Evolutionary conservation across 2,797 vertebrate genomes (phyloP).

Genomic region (Presbytis comata): DNA sequence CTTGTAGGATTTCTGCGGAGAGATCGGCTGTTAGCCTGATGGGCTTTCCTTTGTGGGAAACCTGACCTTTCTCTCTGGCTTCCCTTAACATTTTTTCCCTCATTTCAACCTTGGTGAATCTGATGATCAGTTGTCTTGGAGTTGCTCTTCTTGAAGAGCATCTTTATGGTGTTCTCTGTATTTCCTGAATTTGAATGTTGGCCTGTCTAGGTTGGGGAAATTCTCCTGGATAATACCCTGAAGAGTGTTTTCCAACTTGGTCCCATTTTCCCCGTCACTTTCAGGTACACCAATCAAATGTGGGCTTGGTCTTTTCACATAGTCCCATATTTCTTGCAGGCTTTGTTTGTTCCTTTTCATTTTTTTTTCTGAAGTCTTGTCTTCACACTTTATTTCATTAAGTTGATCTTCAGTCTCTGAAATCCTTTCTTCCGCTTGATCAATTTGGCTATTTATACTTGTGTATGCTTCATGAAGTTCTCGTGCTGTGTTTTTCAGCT

Average conservation of each 20-base stretch:
- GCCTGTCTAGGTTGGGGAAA: not conserved
- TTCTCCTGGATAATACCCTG: not conserved
- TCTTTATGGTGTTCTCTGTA: not conserved
- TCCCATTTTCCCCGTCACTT: not conserved
- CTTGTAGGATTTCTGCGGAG: no score
- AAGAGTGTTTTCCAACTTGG: not conserved
- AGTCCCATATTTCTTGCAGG: not conserved
- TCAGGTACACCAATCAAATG: not conserved
- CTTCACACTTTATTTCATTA: not conserved
- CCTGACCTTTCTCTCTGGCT: no score
- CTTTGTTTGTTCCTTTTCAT: not conserved
- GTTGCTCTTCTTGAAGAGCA: not conserved
- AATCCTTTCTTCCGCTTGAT: not conserved
- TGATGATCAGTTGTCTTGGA: no score
- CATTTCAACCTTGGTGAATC: no score
- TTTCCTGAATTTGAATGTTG: not conserved
- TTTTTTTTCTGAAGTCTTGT: not conserved
- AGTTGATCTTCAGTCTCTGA: not conserved
- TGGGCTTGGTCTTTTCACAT: not conserved
- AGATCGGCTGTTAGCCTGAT: no score
- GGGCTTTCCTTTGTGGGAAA: no score
- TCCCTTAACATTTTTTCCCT: no score
- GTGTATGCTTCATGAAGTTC: not conserved
- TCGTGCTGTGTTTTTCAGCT: not conserved
- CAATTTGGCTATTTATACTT: not conserved